Evolutionary conservation across 2,113 vertebrate genomes (phyloP), one percentile per base, ranked within the genome.

Genomic region (Donacobius atricapilla): DNA sequence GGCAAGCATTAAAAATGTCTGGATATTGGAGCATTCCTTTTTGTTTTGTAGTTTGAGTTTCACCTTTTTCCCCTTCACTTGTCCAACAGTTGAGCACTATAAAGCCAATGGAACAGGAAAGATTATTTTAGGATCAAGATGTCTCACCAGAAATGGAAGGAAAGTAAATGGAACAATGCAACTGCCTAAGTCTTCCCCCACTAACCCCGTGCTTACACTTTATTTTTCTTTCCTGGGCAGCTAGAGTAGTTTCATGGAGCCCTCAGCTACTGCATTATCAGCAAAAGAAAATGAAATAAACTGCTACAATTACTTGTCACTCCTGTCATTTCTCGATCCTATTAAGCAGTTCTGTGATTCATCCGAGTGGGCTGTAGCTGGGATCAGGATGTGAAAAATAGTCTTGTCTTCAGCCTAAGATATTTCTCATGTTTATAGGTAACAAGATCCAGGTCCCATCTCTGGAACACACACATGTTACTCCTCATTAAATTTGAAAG

Each of bases 401-500:
- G 10, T 50, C 25, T 71, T 76, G 37, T 37, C 3, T 66, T 61
- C 53, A 72, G 7, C 47, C 44, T 47, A 31, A 73, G 82, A 48
- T 78, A 73, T 58, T 48, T 39, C 58, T 87, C 30, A 2, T 54
- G 48, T 82, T 94, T 83, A 20, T 11, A 64, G 53, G 92, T 57
- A 90, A 87, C 15, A 44, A 87, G 83, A 87, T 24, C 71, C 37
- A 78, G 61, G 70, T 63, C 78, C 89, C 68, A 51, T 86, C 58
- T 77, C 50, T 42, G 72, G 48, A 47, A 75, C 69, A 94, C 51
- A 94, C 51, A 71, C 75, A 64, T 42, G 73, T 69, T 87, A 57
- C 25, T 87, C 30, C 54, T 90, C 93, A 93, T 92, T 93, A 83
- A 66, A 93, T 91, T 40, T 78, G 63, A 96, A 83, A 92, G 77